These are phyloP conservation scores for Alcedo quadribrachys DNA, from an alignment of 2,797 vertebrate species.

Conservation along the genomic window DNA sequence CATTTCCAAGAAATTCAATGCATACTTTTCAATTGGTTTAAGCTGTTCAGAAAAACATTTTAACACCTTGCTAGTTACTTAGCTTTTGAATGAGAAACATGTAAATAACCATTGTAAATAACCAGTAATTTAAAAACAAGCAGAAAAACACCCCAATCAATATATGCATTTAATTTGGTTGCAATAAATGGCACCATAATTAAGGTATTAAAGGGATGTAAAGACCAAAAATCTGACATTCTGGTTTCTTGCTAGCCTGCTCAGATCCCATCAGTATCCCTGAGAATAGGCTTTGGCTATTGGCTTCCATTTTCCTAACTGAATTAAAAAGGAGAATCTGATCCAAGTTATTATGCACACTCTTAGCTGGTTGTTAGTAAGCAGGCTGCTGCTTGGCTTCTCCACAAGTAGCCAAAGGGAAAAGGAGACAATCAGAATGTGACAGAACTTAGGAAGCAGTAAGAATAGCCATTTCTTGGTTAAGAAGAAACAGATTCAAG, in stretches of 20 bases:
- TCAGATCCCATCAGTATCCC: background rate
- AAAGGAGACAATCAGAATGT: background rate
- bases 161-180: background rate
- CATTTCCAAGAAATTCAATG: conserved; percentile 88
- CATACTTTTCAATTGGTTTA: conserved; percentile 90
- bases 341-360: background rate
- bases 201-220: background rate
- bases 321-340: background rate
- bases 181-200: background rate
- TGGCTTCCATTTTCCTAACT: background rate
- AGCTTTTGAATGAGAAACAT: background rate
- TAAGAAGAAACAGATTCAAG: background rate
- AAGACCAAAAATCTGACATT: background rate
- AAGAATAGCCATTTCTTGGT: background rate
- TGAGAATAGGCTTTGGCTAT: background rate
- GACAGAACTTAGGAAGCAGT: background rate
- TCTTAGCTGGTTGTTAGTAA: background rate
- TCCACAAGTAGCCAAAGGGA: background rate
- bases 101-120: background rate
- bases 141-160: background rate
- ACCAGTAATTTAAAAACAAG: background rate
- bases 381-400: background rate
- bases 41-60: conserved; percentile 77
- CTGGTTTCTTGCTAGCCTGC: background rate
- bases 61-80: background rate